Evolutionary conservation across 1,140 invertebrate species (phyloP), one percentile per base, ranked within the genome.

Genomic region (Pseudomyrmex pallidus): DNA sequence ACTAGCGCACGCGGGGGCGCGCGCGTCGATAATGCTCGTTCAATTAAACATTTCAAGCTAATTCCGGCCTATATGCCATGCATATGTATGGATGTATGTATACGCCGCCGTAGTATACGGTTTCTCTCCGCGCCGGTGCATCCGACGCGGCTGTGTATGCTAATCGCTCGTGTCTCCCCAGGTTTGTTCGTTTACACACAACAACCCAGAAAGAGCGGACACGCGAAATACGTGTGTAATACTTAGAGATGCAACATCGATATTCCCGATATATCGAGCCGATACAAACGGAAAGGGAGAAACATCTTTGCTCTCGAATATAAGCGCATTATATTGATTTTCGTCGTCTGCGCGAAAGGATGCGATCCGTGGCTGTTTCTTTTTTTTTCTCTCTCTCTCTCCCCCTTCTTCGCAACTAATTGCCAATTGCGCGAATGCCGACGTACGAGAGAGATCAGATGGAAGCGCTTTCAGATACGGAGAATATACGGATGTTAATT

Each of bases 11-110:
- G 20, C 20, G 20, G 20, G 20, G 20, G 20, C 20, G 35, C 35
- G 76, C 66, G 54, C 44, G 76, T 61, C 54, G 56, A 80, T 72
- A 54, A 70, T 50, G 66, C 66, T 80, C 76, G 76, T 80, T 80
- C 76, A 80, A 80, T 80, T 80, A 80, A 80, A 72, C 76, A 72
- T 80, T 80, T 50, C 20, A 20, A 57, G 20, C 76, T 86, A 86
- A 86, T 86, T 86, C 66, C 76, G 56, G 73, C 46, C 73, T 61
- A 59, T 35, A 35, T 15, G 54, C 54, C 20, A 80, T 80, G 73
- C 73, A 70, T 64, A 74, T 50, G 61, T 52, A 73, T 52, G n/a
- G n/a, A 35, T 12, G 67, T 56, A 46, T 59, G 12, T 46, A 46
- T 52, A 20, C 54, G 52, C 66, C 44, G 72, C 68, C 35, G 35